A percentile compares a stretch with the other conserved stretches of the same genome.
These are phyloP conservation scores for Artemisiospiza belli DNA, from an alignment of 2,113 vertebrate species.

Conservation along the genomic window DNA sequence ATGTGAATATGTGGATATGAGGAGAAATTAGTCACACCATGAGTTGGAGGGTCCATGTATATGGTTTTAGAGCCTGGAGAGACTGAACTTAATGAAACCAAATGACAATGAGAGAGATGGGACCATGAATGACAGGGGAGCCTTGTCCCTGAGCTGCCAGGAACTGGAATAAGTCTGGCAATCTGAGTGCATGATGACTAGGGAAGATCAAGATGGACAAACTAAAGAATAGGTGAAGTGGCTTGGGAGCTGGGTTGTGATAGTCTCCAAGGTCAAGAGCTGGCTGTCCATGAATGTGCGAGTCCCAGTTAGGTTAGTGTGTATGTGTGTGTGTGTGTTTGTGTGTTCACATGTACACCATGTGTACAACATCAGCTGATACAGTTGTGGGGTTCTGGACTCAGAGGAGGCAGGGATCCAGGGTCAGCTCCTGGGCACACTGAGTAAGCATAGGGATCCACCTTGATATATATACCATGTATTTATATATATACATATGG, in stretches of 20 bases:
- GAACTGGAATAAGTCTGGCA: background rate
- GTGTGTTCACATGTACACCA: accelerated
- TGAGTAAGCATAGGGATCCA: background rate
- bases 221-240: background rate
- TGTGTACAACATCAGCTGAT: background rate
- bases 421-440: background rate
- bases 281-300: background rate
- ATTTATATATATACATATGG: no score
- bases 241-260: background rate
- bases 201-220: background rate
- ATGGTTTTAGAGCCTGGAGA: background rate
- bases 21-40: background rate
- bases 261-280: background rate
- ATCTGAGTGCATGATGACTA: background rate
- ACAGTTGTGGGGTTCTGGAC: background rate
- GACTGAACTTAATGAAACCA: background rate
- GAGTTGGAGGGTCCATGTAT: accelerated
- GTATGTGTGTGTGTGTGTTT: background rate
- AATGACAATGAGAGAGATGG: background rate
- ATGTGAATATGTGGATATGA: background rate
- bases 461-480: no score
- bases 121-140: background rate
- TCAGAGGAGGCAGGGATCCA: background rate
- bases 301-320: background rate
- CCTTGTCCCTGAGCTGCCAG: background rate